These are phyloP conservation scores for Cremastinae sp. DNA, from an alignment of 2,888 invertebrate genomes.

Conservation along the genomic window DNA sequence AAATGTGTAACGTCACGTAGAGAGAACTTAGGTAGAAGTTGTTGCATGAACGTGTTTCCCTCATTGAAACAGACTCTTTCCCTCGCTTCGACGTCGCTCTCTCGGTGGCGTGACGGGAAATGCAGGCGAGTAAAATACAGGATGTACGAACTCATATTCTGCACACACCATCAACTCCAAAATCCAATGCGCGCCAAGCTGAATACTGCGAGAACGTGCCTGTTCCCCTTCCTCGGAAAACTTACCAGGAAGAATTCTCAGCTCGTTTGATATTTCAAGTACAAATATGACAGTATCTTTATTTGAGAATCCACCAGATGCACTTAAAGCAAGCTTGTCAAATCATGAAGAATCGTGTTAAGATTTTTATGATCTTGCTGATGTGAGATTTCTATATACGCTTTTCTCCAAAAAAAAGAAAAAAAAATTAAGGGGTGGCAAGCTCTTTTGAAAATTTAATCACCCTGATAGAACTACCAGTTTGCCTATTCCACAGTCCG, in stretches of 20 bases:
- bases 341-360: not conserved
- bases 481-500: not conserved
- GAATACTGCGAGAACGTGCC: constrained; percentile 4
- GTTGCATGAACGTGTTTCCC: constrained; percentile 20
- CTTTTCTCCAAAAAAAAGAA: too few relatives aligned
- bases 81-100: not conserved
- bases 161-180: constrained; percentile 13
- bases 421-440: too few relatives aligned
- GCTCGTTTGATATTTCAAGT: constrained; percentile 15
- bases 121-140: constrained; percentile 11
- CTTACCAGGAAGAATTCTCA: constrained; percentile 19
- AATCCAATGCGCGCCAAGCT: constrained; percentile 7
- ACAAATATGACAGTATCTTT: constrained; percentile 36
- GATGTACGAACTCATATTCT: constrained; percentile 7
- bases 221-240: constrained; percentile 30
- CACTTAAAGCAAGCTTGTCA: not conserved
- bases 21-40: constrained; percentile 10
- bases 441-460: not conserved
- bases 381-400: too few relatives aligned
- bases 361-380: too few relatives aligned
- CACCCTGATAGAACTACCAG: not conserved
- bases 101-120: constrained; percentile 1
- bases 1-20: constrained; percentile 22
- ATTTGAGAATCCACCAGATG: not conserved
- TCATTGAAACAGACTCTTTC: constrained; percentile 10